Conservation (phyloP, 2,113 vertebrate species). For the Tachycineta bicolor region DNA sequence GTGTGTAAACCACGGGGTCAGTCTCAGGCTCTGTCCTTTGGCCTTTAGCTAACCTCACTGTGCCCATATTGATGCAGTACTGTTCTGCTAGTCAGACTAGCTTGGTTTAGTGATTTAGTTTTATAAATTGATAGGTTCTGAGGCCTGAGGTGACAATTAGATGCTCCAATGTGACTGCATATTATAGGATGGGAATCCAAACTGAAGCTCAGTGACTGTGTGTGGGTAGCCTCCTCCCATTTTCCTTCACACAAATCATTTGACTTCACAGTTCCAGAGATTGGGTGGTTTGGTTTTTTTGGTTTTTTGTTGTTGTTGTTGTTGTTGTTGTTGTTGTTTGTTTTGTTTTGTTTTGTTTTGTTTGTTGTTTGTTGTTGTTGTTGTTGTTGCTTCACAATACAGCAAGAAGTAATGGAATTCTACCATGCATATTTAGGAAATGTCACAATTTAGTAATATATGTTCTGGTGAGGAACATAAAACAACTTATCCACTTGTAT, state of each 20-base stretch:
- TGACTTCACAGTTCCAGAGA: background rate
- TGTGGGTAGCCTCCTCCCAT: accelerated
- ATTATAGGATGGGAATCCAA: background rate
- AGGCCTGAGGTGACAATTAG: background rate
- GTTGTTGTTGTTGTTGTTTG: too few species aligned
- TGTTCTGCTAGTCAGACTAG: background rate
- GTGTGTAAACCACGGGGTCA: accelerated
- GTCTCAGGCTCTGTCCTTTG: background rate
- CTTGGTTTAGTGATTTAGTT: background rate
- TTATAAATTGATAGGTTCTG: background rate
- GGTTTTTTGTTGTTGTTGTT: too few species aligned
- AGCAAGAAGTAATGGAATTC: background rate
- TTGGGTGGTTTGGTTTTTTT: background rate
- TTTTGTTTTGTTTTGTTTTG: too few species aligned
- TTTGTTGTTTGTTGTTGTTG: too few species aligned
- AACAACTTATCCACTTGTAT: background rate
- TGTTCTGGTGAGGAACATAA: background rate
- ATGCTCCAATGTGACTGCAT: background rate
- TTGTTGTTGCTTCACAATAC: background rate
- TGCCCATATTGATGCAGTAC: background rate
- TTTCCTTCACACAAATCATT: background rate
- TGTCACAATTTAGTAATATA: background rate
- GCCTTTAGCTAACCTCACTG: background rate
- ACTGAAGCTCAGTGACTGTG: background rate
- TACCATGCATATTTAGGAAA: background rate